Conservation (phyloP, 2,113 vertebrate species). For the Muntiacus reevesi region DNA sequence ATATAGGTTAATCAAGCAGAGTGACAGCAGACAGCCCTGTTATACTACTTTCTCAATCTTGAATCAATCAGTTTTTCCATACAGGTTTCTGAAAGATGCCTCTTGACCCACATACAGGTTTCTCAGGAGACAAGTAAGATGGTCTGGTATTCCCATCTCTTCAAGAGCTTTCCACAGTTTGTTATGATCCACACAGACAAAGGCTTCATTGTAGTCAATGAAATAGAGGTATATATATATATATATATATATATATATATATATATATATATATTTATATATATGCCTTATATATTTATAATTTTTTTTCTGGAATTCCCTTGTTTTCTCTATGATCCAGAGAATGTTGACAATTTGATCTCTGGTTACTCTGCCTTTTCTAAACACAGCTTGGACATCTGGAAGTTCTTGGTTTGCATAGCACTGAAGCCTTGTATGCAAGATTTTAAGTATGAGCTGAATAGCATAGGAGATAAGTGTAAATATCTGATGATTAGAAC, state of each 20-base stretch:
- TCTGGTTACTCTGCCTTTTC: background rate
- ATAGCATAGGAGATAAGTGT: background rate
- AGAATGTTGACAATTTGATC: background rate
- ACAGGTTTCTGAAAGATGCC: background rate
- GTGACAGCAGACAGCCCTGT: background rate
- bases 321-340: background rate
- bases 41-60: background rate
- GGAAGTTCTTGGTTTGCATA: background rate
- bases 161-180: background rate
- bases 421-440: background rate
- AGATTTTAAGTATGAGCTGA: background rate
- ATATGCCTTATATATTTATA: no score
- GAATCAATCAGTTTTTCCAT: background rate
- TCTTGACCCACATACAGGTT: background rate
- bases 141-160: background rate
- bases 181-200: background rate
- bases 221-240: background rate
- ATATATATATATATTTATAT: background rate
- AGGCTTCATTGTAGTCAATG: background rate
- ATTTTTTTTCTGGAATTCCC: no score
- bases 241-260: background rate
- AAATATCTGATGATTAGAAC: background rate
- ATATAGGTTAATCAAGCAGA: background rate
- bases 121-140: background rate
- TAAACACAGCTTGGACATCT: background rate